Conservation (phyloP, 2,113 vertebrate species). For the Tautogolabrus adspersus region DNA sequence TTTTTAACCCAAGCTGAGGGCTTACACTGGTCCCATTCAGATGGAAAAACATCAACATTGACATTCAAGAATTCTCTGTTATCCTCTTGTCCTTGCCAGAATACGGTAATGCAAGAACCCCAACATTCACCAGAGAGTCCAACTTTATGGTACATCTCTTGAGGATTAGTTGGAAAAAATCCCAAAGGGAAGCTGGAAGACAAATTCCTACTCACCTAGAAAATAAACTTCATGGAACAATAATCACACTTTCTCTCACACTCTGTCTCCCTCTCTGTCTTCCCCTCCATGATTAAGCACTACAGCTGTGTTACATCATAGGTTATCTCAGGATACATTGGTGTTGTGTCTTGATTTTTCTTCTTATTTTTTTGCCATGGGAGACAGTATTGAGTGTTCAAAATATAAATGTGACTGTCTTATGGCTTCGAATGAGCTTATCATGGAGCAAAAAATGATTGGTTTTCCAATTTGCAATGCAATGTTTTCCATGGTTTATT, state of each 20-base stretch:
- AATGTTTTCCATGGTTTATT: conserved; percentile 9
- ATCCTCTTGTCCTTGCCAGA: conserved; percentile 15
- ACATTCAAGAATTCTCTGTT: conserved; percentile 23
- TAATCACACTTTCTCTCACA: conserved; percentile 42
- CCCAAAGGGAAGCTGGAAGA: conserved; percentile 50
- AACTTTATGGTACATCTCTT: conserved; percentile 21
- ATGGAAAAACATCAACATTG: background rate
- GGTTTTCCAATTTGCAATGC: conserved; percentile 19
- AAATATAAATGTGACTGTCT: conserved; percentile 41
- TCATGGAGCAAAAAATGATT: conserved; percentile 7
- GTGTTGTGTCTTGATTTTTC: conserved; percentile 17
- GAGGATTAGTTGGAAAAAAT: conserved; percentile 30
- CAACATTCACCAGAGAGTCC: conserved; percentile 28
- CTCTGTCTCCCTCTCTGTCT: background rate
- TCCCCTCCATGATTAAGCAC: conserved; percentile 39
- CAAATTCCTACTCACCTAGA: conserved; percentile 67
- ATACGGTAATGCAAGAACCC: conserved; percentile 28
- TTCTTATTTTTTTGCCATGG: conserved; percentile 28
- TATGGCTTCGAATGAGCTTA: background rate
- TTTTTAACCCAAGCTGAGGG: conserved; percentile 23
- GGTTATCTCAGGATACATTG: conserved; percentile 43
- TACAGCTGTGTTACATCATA: conserved; percentile 45
- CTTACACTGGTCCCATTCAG: conserved; percentile 32
- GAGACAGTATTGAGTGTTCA: conserved; percentile 30
- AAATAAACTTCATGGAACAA: conserved; percentile 74